Evolutionary conservation across 2,113 vertebrate genomes (phyloP).

Genomic region (Alces alces): DNA sequence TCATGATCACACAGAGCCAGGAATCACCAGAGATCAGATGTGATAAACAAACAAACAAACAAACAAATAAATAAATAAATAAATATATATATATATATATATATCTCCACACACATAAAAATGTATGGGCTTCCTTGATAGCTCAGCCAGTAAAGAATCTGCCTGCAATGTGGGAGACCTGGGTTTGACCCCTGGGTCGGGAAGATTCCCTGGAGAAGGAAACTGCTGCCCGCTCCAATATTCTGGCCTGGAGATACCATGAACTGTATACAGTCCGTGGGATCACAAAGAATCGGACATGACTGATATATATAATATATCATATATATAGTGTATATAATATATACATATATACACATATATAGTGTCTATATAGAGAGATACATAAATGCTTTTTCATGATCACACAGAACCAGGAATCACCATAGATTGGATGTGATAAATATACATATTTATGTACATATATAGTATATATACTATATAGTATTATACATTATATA

Average conservation of each 20-base stretch:
- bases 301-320: neutral
- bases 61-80: neutral
- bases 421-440: neutral
- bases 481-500: neutral
- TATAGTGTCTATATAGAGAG: neutral
- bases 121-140: neutral
- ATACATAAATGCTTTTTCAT: neutral
- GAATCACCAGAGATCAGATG: accelerated
- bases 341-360: neutral
- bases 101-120: too few relatives aligned
- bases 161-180: neutral
- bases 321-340: neutral
- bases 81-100: neutral
- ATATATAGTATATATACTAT: neutral
- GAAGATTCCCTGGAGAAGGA: neutral
- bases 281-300: accelerated
- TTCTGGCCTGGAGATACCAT: neutral
- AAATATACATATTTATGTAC: neutral
- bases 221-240: neutral
- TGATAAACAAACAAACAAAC: neutral
- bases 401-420: neutral
- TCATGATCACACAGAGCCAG: neutral
- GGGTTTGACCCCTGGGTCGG: neutral
- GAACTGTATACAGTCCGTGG: neutral
- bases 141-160: neutral